Conservation (phyloP, 2,797 vertebrate species). For the Sebastes kiyomatsui region DNA sequence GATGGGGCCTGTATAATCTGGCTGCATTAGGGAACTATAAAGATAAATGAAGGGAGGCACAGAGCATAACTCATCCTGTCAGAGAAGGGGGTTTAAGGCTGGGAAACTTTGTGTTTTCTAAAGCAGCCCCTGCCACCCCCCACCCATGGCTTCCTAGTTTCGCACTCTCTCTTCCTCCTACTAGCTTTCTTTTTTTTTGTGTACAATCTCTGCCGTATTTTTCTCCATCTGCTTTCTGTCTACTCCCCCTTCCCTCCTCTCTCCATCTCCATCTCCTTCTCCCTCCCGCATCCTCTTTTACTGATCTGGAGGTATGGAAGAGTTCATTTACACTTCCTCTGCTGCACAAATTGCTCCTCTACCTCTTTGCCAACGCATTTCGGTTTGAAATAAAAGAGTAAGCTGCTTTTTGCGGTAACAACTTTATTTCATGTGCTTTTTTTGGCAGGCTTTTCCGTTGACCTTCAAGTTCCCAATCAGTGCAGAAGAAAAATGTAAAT, state of each 20-base stretch:
- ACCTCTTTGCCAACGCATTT: constrained; percentile 73
- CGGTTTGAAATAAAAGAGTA: constrained; percentile 74
- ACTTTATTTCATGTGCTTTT: constrained; percentile 62
- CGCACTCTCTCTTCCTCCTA: constrained; percentile 36
- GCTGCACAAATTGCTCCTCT: constrained; percentile 74
- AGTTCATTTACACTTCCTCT: constrained; percentile 76
- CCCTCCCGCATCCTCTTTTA: constrained; percentile 33
- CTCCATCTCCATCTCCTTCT: constrained; percentile 9
- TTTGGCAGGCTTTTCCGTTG: constrained; percentile 70
- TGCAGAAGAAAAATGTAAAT: constrained; percentile 72
- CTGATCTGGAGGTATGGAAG: constrained; percentile 65
- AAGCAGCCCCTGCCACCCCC: constrained; percentile 50
- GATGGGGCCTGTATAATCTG: constrained; percentile 80
- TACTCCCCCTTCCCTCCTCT: constrained; percentile 6
- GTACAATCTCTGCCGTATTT: constrained; percentile 50
- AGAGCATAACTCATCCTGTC: constrained; percentile 85
- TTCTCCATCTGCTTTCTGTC: constrained; percentile 61
- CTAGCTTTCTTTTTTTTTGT: constrained; percentile 20
- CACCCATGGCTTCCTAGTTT: constrained; percentile 50
- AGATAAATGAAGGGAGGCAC: constrained; percentile 83
- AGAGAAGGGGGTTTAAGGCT: constrained; percentile 70
- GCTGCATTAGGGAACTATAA: constrained; percentile 83
- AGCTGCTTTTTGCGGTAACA: constrained; percentile 65
- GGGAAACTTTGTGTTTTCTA: constrained; percentile 78
- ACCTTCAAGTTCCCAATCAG: constrained; percentile 80